Base-by-base conservation (phyloP, 2,113 vertebrate genomes). In the Callionymus lyra region DNA sequence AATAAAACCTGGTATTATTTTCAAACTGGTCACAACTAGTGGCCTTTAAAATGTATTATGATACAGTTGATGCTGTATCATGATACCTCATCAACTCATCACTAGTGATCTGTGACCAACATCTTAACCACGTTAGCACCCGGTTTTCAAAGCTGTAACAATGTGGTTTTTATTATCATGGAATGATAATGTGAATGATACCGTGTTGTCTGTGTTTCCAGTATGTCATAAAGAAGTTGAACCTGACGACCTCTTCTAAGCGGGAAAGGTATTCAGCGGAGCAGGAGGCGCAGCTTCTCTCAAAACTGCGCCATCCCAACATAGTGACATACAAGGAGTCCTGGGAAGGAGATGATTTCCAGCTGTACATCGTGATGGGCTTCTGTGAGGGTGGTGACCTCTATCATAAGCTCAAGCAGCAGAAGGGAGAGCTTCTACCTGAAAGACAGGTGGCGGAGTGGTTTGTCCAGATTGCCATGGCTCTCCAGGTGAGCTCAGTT, bases 381-480 rank as follows among this genome's bases (percentile, higher is more conserved):
- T 99, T 91, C 86, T 99, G 95, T 0, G 95, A 98, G 80, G 94
- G 93, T 18, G 95, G 95, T 12, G 95, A 99, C 49, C 86, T 99
- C 9, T 97, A 99, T 65, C 91, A 90, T 63, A 89, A 87, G 38
- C 90, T 99, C 31, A 95, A 95, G 59, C 88, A 94, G 38, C 94
- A 90, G 59, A 93, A 91, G 41, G 91, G 91, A 6, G 90, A 84
- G 44, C 90, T 95, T 27, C 54, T 99, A 43, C 86, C 86, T 0
- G 95, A 99, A 76, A 89, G 69, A 63, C 93, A 90, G 68, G 91
- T 98, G 53, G 92, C 98, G 64, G 94, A 98, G 62, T 99, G 95
- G 95, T 98, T 98, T 69, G 90, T 99, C 18, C 95, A 99, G 78
- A 97, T 99, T 12, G 88, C 93, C 38, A 99, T 98, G 95, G 94